Evolutionary conservation across 2,797 vertebrate species (phyloP), one percentile per base, ranked within the genome.

Genomic region (Aldrovandia affinis): DNA sequence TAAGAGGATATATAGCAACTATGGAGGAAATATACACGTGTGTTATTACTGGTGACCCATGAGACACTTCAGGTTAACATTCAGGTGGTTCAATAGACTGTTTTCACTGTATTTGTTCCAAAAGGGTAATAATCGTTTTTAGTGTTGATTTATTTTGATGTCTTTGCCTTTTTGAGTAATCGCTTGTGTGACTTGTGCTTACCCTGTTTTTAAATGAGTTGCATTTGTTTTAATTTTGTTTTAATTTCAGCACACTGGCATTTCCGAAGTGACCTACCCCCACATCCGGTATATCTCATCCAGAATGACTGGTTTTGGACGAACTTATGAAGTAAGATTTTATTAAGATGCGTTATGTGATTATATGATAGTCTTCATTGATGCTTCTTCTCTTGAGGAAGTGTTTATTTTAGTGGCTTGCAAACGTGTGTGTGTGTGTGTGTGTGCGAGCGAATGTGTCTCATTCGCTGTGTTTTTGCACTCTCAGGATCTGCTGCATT

Each of bases 201-300:
- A 75, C 36, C 20, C 70, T 75, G 70, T 44, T 75, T 75, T 75
- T 22, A 42, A 44, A n/a, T n/a, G 22, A 25, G 70, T 75, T 75
- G 25, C 30, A 25, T 73, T 84, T 25, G 57, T 8, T n/a, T 30
- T n/a, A 0, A 42, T 30, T 68, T 65, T 78, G 4, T 12, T 9
- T 30, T 84, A 79, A 78, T 73, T 57, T 20, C 54, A 96, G 95
- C 96, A 96, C 92, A 93, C 95, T 91, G 94, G 95, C 91, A 95
- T 96, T 93, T 95, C 96, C 89, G 96, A 96, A 91, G 94, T 96
- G 91, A 96, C 95, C 93, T 99, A 99, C 93, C 98, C 98, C 91
- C 98, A 99, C 92, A 99, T 99, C 93, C 97, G 98, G 92, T 99
- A 99, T 94, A 99, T 99, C 95, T 99, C 98, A 93, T 99, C 98